These are phyloP conservation scores for Albula goreensis DNA, from an alignment of 2,113 vertebrate genomes.

Conservation along the genomic window DNA sequence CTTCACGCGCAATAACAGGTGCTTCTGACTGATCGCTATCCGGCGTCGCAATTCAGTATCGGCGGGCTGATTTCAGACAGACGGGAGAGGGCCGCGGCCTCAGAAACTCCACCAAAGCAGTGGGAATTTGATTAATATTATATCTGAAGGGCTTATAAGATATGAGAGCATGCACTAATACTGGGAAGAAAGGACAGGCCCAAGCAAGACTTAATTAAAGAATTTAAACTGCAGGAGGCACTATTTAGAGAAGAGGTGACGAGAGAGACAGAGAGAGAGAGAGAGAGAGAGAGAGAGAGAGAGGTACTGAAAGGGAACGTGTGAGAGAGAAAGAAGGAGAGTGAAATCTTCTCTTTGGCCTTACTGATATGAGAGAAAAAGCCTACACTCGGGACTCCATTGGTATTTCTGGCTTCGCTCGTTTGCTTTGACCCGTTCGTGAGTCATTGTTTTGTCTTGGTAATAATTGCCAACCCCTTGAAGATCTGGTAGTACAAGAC, in stretches of 20 bases:
- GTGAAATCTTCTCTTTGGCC: too few species aligned
- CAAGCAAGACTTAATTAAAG: constrained; percentile 73
- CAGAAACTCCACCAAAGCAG: constrained; percentile 50
- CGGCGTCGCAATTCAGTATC: constrained; percentile 43
- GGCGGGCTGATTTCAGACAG: constrained; percentile 11
- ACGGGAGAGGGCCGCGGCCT: constrained; percentile 28
- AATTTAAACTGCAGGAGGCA: constrained; percentile 59
- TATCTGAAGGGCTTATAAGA: constrained; percentile 60
- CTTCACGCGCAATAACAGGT: constrained; percentile 41
- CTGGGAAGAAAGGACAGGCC: constrained; percentile 56
- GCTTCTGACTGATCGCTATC: constrained; percentile 49
- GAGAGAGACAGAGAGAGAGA: constrained; percentile 48
- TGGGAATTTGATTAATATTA: constrained; percentile 70
- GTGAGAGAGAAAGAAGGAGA: background rate
- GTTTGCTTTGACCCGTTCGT: too few species aligned
- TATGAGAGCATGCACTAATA: constrained; percentile 69
- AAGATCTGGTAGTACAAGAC: background rate
- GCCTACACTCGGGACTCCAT: too few species aligned
- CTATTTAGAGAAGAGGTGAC: constrained; percentile 53
- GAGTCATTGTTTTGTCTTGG: background rate
- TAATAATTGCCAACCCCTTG: background rate
- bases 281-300: constrained; percentile 52
- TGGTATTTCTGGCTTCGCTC: too few species aligned
- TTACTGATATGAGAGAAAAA: background rate
- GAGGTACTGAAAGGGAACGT: constrained; percentile 46